Conservation (phyloP, 2,797 vertebrate genomes). For the Chelon labrosus region DNA sequence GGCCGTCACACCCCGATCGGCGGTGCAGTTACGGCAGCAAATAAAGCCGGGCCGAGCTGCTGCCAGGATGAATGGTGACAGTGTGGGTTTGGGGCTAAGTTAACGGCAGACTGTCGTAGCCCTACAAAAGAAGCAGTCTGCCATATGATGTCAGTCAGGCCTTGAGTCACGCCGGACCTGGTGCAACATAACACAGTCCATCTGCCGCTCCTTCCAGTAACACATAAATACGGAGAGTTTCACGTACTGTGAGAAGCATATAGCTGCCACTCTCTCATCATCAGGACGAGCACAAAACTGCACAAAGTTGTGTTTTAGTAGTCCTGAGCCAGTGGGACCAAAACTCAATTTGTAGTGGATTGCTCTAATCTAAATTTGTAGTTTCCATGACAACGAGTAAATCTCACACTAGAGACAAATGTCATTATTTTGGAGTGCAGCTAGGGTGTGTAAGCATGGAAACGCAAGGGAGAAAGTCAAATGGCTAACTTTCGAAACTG, state of each 20-base stretch:
- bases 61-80: conserved; percentile 29
- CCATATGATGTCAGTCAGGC: conserved; percentile 69
- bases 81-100: conserved; percentile 42
- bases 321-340: neutral
- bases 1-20: conserved; percentile 17
- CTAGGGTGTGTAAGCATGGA: too few relatives aligned
- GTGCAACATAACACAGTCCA: conserved; percentile 50
- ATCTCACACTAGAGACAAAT: conserved; percentile 9
- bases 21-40: neutral
- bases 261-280: neutral
- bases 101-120: conserved; percentile 56
- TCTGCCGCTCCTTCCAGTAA: conserved; percentile 49
- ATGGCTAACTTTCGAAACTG: too few relatives aligned
- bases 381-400: conserved; percentile 26
- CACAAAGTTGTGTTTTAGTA: neutral
- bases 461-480: too few relatives aligned
- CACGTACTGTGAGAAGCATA: neutral
- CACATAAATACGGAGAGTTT: too few relatives aligned
- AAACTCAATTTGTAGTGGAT: neutral
- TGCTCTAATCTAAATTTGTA: conserved; percentile 5
- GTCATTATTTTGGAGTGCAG: neutral
- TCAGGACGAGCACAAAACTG: neutral
- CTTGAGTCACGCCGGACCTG: conserved; percentile 63
- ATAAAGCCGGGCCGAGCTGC: conserved; percentile 7
- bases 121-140: conserved; percentile 50